Evolutionary conservation across 2,113 vertebrate species (phyloP).

Genomic region (Platysternon megacephalum): DNA sequence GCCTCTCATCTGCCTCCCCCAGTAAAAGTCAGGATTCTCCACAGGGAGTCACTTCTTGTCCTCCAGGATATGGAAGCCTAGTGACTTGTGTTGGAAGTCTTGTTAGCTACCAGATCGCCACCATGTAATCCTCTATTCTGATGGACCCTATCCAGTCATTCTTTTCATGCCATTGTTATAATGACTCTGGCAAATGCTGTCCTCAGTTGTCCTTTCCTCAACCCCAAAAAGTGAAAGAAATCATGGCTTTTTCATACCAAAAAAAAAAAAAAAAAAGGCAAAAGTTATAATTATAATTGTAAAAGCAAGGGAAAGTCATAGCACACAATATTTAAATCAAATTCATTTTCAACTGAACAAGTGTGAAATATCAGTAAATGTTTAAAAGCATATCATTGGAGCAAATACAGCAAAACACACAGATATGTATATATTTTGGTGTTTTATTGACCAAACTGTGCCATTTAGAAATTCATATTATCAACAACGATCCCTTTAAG

Average conservation of each 20-base stretch:
- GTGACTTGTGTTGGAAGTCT: neutral
- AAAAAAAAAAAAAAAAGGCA: neutral
- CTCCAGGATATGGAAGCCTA: too few relatives aligned
- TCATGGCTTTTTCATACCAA: neutral
- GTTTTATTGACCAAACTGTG: neutral
- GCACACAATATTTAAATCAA: neutral
- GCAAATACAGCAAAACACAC: neutral
- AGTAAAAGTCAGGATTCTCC: neutral
- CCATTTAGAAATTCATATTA: neutral
- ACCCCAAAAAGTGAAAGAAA: neutral
- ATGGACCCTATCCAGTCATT: too few relatives aligned
- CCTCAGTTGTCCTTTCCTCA: neutral
- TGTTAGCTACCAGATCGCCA: neutral
- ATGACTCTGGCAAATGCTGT: too few relatives aligned
- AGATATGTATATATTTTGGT: neutral
- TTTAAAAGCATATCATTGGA: neutral
- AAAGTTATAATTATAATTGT: neutral
- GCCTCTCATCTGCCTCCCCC: neutral
- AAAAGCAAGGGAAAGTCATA: neutral
- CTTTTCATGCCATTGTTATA: neutral
- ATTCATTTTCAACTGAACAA: neutral
- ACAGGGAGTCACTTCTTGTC: neutral
- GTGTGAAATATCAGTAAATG: neutral
- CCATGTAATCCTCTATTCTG: neutral
- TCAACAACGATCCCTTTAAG: neutral